Evolutionary conservation across 2,113 vertebrate genomes (phyloP).

Genomic region (Phycodurus eques): DNA sequence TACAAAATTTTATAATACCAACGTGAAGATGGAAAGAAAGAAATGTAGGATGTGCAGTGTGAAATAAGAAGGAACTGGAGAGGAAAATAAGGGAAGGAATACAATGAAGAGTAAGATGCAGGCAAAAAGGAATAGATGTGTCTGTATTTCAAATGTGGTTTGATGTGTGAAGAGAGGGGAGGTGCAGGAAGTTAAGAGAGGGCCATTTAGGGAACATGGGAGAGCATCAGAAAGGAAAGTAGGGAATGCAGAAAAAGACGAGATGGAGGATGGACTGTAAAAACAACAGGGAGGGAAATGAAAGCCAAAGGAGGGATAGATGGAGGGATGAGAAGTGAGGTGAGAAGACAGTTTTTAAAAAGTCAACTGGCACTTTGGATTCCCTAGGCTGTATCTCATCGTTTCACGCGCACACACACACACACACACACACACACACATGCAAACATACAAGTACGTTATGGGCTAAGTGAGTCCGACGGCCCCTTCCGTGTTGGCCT

Average conservation of each 20-base stretch:
- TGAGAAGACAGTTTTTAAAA: slow-evolving; percentile 66
- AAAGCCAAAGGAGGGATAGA: slow-evolving; percentile 13
- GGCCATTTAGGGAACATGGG: slow-evolving; percentile 2
- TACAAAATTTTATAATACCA: neutral
- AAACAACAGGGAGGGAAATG: slow-evolving; percentile 14
- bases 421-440: slow-evolving; percentile 10
- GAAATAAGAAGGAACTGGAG: neutral
- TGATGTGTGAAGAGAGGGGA: neutral
- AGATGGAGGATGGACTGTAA: neutral
- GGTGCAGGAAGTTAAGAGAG: neutral
- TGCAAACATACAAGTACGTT: slow-evolving; percentile 18
- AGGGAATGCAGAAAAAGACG: neutral
- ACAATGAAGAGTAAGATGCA: neutral
- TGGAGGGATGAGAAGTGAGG: slow-evolving; percentile 22
- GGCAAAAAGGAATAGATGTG: neutral
- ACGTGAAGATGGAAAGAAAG: neutral
- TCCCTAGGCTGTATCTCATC: slow-evolving; percentile 51
- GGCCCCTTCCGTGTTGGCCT: slow-evolving; percentile 62
- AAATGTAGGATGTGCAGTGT: neutral
- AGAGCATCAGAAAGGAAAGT: slow-evolving; percentile 3
- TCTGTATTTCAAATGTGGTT: neutral
- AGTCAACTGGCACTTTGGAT: slow-evolving; percentile 63
- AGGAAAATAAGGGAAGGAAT: neutral
- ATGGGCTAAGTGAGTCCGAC: slow-evolving; percentile 34
- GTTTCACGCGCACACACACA: slow-evolving; percentile 39